phyloP scores from a whole-genome alignment of 2,797 vertebrate species.

The Typhlichthys subterraneus region DNA sequence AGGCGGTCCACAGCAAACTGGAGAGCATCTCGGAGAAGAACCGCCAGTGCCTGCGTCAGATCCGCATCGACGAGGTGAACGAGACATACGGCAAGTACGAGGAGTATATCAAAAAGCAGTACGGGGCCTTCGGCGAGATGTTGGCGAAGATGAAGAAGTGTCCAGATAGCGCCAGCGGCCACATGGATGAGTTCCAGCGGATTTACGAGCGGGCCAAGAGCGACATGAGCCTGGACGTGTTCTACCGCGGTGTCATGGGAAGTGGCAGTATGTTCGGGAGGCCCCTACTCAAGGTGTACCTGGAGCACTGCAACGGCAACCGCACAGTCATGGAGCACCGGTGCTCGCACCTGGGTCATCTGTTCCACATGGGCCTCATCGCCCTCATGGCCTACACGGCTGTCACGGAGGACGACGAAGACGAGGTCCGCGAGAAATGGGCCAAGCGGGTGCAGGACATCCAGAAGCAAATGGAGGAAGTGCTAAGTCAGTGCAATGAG shows the following conservation, averaged over 20 bases:
- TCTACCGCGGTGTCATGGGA: constrained; percentile 73
- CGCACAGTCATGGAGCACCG: constrained; percentile 73
- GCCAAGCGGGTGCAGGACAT: constrained; percentile 66
- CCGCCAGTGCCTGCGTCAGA: constrained; percentile 68
- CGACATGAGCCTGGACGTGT: constrained; percentile 72
- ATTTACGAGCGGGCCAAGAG: constrained; percentile 72
- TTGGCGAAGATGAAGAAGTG: constrained; percentile 68
- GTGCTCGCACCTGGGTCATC: constrained; percentile 75
- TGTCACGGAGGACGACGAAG: constrained; percentile 77
- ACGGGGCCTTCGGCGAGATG: constrained; percentile 73
- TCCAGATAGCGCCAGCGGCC: constrained; percentile 34
- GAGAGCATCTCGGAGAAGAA: constrained; percentile 78
- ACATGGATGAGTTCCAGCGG: constrained; percentile 69
- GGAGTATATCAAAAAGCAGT: constrained; percentile 82
- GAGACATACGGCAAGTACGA: constrained; percentile 78
- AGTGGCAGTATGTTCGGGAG: constrained; percentile 60
- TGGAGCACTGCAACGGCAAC: constrained; percentile 68
- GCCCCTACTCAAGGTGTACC: constrained; percentile 74
- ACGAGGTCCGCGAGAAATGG: constrained; percentile 75
- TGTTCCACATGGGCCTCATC: constrained; percentile 82
- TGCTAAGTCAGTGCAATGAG: constrained; percentile 69
- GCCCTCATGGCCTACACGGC: constrained; percentile 77
- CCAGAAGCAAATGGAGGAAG: constrained; percentile 74
- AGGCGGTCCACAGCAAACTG: constrained; percentile 64
- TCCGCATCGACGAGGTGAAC: constrained; percentile 74